Conservation (phyloP, 2,797 vertebrate species). For the Brachyrhaphis roseni region DNA sequence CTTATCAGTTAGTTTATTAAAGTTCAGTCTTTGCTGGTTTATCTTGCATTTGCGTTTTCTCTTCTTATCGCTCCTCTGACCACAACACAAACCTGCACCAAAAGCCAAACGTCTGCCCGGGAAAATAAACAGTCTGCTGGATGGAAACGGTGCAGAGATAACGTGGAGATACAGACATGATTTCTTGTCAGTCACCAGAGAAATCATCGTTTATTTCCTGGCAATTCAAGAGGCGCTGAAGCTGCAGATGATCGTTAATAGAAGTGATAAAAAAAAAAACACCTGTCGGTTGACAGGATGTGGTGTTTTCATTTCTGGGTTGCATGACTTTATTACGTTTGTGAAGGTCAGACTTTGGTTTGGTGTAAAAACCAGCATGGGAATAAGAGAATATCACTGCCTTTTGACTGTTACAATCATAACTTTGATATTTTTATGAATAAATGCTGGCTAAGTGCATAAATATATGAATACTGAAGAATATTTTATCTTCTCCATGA, state of each 20-base stretch:
- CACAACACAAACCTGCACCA: neutral
- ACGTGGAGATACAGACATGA: neutral
- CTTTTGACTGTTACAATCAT: too few species aligned
- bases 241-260: neutral
- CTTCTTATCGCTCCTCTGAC: neutral
- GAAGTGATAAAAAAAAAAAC: neutral
- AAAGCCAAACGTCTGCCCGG: neutral
- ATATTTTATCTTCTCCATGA: too few species aligned
- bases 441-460: too few species aligned
- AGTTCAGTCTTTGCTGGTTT: conserved; percentile 1
- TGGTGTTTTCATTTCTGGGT: neutral
- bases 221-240: neutral
- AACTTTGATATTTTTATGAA: too few species aligned
- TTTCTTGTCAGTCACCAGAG: conserved; percentile 7
- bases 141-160: neutral
- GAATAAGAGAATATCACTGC: conserved; percentile 7
- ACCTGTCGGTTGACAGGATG: neutral
- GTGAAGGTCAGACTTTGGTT: too few species aligned
- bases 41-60: neutral
- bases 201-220: neutral
- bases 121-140: neutral
- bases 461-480: too few species aligned
- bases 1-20: conserved; percentile 2
- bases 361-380: conserved; percentile 5
- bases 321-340: neutral